These are phyloP conservation scores for Idaea biselata DNA, from an alignment of 2,888 invertebrate species.

Conservation along the genomic window DNA sequence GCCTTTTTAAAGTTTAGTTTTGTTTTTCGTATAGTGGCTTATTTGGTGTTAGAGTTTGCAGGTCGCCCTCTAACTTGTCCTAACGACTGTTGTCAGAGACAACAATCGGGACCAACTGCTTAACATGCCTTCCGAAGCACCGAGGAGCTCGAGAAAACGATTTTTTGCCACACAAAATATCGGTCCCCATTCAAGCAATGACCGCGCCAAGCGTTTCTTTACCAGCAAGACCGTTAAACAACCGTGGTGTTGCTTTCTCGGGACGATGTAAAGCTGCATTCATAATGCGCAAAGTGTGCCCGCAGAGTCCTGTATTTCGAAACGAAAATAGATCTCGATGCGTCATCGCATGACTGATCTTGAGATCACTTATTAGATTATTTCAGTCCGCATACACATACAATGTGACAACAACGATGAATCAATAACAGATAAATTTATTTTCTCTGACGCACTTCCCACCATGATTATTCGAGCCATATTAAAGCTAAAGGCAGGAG, in stretches of 20 bases:
- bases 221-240: background rate
- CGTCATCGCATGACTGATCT: slow-evolving; percentile 52
- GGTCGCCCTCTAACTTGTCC: too few species aligned
- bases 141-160: too few species aligned
- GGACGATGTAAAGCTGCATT: slow-evolving; percentile 11
- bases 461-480: background rate
- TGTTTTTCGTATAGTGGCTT: too few species aligned
- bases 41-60: too few species aligned
- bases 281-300: slow-evolving; percentile 19
- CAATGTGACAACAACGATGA: slow-evolving; percentile 31
- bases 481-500: background rate
- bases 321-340: slow-evolving; percentile 48
- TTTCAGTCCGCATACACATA: slow-evolving; percentile 34
- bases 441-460: slow-evolving; percentile 29
- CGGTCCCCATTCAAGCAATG: too few species aligned
- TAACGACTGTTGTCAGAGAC: too few species aligned
- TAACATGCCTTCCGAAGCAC: too few species aligned
- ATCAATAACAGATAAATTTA: slow-evolving; percentile 37
- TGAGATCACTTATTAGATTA: slow-evolving; percentile 43
- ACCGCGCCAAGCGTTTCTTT: too few species aligned
- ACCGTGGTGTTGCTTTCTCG: slow-evolving; percentile 7
- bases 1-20: too few species aligned
- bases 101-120: too few species aligned
- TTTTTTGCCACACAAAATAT: too few species aligned
- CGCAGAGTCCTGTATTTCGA: slow-evolving; percentile 49